Evolutionary conservation across 2,797 vertebrate genomes (phyloP), one percentile per base, ranked within the genome.

Genomic region (Sardinella longiceps): DNA sequence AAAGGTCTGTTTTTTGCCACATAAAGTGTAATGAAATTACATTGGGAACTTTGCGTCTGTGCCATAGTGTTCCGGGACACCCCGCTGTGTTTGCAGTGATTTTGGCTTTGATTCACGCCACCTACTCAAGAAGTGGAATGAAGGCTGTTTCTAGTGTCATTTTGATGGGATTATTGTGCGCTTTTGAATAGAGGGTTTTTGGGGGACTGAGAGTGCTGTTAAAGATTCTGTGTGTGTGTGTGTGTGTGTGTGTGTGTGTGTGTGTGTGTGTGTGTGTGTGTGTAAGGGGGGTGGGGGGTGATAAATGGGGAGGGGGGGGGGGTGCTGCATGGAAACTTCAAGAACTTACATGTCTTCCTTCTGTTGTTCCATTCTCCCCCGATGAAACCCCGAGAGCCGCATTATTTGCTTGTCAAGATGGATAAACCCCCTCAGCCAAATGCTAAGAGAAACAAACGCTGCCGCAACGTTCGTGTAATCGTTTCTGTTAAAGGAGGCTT

Each of bases 391-490:
- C 92, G 92, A 92, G 93, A 94, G 92, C 93, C 93, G 94, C 92
- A 95, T 95, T 95, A 94, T 95, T 94, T 95, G 94, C 92, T 94
- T 95, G 94, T 94, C 95, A 95, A 92, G 92, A 94, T 93, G 92
- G 93, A 95, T 95, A 94, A 95, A 94, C 93, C 93, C 93, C 93
- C 94, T 92, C 92, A 93, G 94, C 93, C 93, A 94, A 94, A 94
- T 90, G 91, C 93, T 93, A 91, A 92, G 93, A 94, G 94, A 95
- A 93, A 95, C 93, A 95, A 94, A 94, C 92, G 92, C 94, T 92
- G 94, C 91, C 92, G 92, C 95, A 93, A 94, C 94, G 91, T 95
- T 95, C 93, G 91, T 95, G 95, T 95, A 95, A 95, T 95, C 94
- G 93, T 93, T 94, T 95, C 94, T 94, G 94, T 94, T 94, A 95